Evolutionary conservation across 2,797 vertebrate genomes (phyloP).

Genomic region (Gadopsis bispinosus): DNA sequence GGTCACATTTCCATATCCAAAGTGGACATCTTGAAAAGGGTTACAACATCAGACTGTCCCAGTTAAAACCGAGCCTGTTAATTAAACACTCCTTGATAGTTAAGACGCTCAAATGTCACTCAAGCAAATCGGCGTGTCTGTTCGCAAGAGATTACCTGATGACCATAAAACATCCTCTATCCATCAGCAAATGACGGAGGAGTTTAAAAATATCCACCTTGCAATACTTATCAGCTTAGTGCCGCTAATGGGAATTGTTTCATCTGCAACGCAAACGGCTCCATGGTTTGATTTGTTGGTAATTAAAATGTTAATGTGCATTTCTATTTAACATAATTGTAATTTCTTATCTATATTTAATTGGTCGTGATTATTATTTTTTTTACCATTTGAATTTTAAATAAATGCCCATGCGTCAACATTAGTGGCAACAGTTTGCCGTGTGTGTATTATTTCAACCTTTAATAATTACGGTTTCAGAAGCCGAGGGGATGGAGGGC

Average conservation of each 20-base stretch:
- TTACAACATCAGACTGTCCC: conserved; percentile 28
- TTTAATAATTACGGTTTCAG: conserved; percentile 27
- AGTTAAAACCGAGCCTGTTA: conserved; percentile 12
- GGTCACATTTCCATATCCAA: conserved; percentile 47
- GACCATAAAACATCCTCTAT: conserved; percentile 56
- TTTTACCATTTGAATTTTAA: conserved; percentile 16
- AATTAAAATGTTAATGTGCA: conserved; percentile 73
- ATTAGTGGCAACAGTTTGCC: background rate
- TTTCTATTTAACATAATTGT: conserved; percentile 55
- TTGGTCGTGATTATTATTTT: background rate
- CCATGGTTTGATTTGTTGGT: conserved; percentile 71
- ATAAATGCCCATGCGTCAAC: background rate
- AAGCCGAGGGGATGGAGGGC: background rate
- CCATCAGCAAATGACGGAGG: conserved; percentile 77
- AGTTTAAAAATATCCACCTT: conserved; percentile 74
- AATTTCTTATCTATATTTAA: conserved; percentile 47
- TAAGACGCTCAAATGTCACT: conserved; percentile 30
- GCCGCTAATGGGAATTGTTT: conserved; percentile 81
- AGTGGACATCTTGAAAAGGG: conserved; percentile 17
- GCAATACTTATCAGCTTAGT: conserved; percentile 76
- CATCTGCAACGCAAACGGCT: conserved; percentile 64
- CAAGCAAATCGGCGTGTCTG: conserved; percentile 21
- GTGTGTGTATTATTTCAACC: background rate
- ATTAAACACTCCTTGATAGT: conserved; percentile 36
- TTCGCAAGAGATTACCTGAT: conserved; percentile 52